Base-by-base conservation (phyloP, 2,797 vertebrate genomes). In the Sebastes dallii region DNA sequence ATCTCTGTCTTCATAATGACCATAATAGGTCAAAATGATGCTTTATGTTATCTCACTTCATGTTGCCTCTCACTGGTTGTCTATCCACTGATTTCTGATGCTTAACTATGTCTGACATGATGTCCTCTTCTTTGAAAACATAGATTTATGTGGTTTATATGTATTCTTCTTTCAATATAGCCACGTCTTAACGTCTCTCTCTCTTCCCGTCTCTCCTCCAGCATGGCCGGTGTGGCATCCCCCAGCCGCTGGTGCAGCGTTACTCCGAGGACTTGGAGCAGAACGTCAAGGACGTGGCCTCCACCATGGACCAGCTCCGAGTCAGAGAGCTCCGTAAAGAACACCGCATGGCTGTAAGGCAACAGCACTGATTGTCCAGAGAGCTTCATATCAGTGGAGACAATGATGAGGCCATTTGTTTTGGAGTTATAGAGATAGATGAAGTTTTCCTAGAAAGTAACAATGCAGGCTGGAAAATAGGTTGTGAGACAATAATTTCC, bases 281-380 rank as follows among this genome's bases (percentile, higher is more conserved):
- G 86, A 94, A 96, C 0, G 96, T 94, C 81, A 97, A 98, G 91
- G 97, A 98, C 1, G 91, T 99, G 62, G 97, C 97, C 34, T 88
- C 96, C 81, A 94, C 91, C 83, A 94, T 99, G 97, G 99, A 99
- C 94, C 96, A 97, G 93, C 96, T 99, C 84, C 93, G 99, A 30
- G 97, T 99, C 88, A 98, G 96, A 90, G 96, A 96, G 79, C 96
- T 99, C 14, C 97, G 97, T 50, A 99, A 98, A 91, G 97, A 99
- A 82, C 99, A 99, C 89, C 97, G 99, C 82, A 99, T 99, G 99
- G 99, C 98, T 69, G 99, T 99, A 93, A 98, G 98, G 91, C 24
- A 78, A 20, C 59, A 30, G 2, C 18, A 7, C 13, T 1, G 4
- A 60, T 25, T 68, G 18, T 27, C 7, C 14, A 18, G 20, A 42